Evolutionary conservation across 1,140 invertebrate genomes (phyloP), one percentile per base, ranked within the genome.

Genomic region (Drosophila miranda): DNA sequence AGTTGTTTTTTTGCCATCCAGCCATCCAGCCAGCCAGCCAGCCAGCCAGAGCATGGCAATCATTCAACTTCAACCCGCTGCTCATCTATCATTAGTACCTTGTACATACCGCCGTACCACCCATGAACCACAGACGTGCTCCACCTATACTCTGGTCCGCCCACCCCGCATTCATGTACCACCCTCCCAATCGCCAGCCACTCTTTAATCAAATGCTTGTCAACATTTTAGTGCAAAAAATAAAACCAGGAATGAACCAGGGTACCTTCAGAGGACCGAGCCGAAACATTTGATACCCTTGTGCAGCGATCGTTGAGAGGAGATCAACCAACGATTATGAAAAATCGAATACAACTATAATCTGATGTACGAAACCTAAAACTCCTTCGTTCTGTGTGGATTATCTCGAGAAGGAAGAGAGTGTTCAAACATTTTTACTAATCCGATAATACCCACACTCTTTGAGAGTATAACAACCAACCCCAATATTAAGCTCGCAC

Each of bases 141-240:
- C 49, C 67, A 48, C 50, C 42, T 23, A 38, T 49, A 43, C 54
- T 41, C 38, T 16, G 30, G 30, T 16, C 21, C 50, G 28, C 41
- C 42, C n/a, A 26, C 4, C 3, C 23, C 23, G 23, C 26, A 28
- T 56, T 26, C 19, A 48, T 53, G 44, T 44, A 28, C 42, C 48
- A 52, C 62, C 54, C 55, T 42, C 41, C 59, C 45, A 43, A 49
- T 42, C 21, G 43, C 44, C 34, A 38, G 41, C 48, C 11, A 44
- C 60, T 71, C 72, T 67, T 76, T 80, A 83, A 83, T 83, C 80
- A 86, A 83, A 73, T 62, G 76, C 56, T 69, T 83, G 80, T 76
- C 81, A 83, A 86, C 80, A 84, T 48, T 75, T 71, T 71, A 58
- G 34, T 38, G 34, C 70, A 58, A 73, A 63, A 71, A 46, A 45